Evolutionary conservation across 1,140 invertebrate genomes (phyloP).

Genomic region (Apis florea): DNA sequence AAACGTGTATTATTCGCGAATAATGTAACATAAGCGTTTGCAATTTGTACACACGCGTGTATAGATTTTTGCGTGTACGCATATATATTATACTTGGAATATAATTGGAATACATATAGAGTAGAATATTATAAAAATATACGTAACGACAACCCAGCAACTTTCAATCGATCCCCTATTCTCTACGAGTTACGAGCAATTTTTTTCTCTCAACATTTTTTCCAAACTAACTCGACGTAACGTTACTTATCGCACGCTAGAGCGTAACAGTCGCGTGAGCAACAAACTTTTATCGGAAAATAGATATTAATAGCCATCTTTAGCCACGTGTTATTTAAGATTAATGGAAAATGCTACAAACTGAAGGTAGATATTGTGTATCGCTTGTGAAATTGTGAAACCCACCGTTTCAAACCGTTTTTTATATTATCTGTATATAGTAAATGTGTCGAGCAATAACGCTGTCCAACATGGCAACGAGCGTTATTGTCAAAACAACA

Average conservation of each 20-base stretch:
- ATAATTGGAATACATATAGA: background rate
- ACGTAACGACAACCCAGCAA: slow-evolving; percentile 58
- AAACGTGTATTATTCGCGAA: slow-evolving; percentile 13
- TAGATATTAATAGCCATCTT: slow-evolving; percentile 42
- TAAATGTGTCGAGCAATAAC: slow-evolving; percentile 7
- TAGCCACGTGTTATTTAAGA: slow-evolving; percentile 39
- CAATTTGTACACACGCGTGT: background rate
- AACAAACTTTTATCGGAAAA: slow-evolving; percentile 37
- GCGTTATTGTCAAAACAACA: slow-evolving; percentile 41
- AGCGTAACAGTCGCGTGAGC: slow-evolving; percentile 39
- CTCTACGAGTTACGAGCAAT: slow-evolving; percentile 16
- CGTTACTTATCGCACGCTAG: background rate
- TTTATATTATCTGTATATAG: background rate
- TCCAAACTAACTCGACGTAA: slow-evolving; percentile 5
- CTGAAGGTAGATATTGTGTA: background rate
- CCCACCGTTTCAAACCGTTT: slow-evolving; percentile 12
- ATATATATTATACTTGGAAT: too few species aligned
- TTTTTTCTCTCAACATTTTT: slow-evolving; percentile 31
- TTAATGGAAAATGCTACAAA: slow-evolving; percentile 7
- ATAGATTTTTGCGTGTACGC: background rate
- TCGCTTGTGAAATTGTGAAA: too few species aligned
- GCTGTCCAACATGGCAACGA: slow-evolving; percentile 51
- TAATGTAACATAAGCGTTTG: slow-evolving; percentile 14
- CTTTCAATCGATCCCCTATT: slow-evolving; percentile 54
- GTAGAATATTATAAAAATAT: background rate